phyloP scores from a whole-genome alignment of 2,113 vertebrate species.

The Chamaea fasciata region DNA sequence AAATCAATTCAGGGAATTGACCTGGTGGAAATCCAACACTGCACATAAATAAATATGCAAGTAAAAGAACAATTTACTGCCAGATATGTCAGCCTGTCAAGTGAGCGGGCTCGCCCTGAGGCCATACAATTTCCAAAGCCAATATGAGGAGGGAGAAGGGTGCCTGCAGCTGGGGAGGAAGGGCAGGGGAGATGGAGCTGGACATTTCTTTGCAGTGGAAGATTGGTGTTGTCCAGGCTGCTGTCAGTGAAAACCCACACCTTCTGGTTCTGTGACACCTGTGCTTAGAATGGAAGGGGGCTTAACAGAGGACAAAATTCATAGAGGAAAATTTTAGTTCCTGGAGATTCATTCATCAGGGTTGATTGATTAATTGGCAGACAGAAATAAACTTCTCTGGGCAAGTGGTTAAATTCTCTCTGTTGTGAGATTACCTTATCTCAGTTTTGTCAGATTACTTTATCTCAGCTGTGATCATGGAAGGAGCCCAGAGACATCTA shows the following conservation, averaged over 20 bases:
- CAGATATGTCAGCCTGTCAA: neutral
- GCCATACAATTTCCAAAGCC: neutral
- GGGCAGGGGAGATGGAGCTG: neutral
- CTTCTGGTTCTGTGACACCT: neutral
- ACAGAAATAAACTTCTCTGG: neutral
- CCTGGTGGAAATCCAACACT: neutral
- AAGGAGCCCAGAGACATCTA: neutral
- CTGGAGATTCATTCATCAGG: neutral
- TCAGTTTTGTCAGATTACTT: neutral
- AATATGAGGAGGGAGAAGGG: neutral
- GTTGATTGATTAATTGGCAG: neutral
- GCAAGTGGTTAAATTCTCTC: neutral
- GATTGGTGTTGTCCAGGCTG: neutral
- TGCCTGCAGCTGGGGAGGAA: neutral
- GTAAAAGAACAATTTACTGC: neutral
- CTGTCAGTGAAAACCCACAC: neutral
- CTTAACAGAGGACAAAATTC: neutral
- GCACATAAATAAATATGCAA: slow-evolving; percentile 2
- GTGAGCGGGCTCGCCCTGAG: neutral
- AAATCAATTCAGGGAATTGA: slow-evolving; percentile 14
- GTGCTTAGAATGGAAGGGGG: neutral
- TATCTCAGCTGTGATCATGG: neutral
- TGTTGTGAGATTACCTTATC: neutral
- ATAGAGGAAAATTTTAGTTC: neutral
- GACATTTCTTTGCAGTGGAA: neutral